Percentiles rank a stretch among this genome's conserved stretches.
These are phyloP conservation scores for Ophioderma brevispina DNA, from an alignment of 35 echinoderm and acorn worm species.

Conservation along the genomic window DNA sequence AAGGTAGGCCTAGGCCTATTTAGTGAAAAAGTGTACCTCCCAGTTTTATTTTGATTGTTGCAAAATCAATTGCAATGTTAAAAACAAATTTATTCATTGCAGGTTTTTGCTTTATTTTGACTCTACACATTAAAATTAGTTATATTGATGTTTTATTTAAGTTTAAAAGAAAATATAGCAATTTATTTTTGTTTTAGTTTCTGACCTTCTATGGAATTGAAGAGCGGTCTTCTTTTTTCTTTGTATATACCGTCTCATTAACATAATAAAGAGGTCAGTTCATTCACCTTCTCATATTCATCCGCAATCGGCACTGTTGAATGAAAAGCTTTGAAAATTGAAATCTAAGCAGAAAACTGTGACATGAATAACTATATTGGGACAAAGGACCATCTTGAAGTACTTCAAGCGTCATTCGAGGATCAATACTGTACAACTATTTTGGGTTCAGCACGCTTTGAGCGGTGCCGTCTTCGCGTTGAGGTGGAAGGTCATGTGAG, in stretches of 20 bases:
- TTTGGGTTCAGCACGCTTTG: conserved; percentile 12
- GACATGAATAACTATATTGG: not conserved
- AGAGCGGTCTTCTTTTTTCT: conserved; percentile 1
- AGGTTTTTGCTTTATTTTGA: too few species aligned
- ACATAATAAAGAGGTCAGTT: conserved; percentile 53
- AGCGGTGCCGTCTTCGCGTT: not conserved
- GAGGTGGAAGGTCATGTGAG: conserved; percentile 34
- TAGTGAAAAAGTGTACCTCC: too few species aligned
- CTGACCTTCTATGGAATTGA: not conserved
- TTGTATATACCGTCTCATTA: conserved; percentile 20
- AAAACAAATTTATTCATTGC: too few species aligned
- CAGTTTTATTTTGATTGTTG: too few species aligned
- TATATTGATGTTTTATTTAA: too few species aligned
- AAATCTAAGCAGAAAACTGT: not conserved
- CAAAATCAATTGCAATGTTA: too few species aligned
- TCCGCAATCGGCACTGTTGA: not conserved
- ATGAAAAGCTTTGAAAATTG: not conserved
- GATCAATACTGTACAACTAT: too few species aligned
- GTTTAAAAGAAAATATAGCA: too few species aligned
- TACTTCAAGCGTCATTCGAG: too few species aligned
- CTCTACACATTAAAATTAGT: too few species aligned
- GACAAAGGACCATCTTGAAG: too few species aligned
- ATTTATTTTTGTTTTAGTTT: not conserved
- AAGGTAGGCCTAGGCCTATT: too few species aligned
- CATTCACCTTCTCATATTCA: conserved; percentile 36